Evolutionary conservation across 2,113 vertebrate species (phyloP).

Genomic region (Sinocyclocheilus rhinocerous): DNA sequence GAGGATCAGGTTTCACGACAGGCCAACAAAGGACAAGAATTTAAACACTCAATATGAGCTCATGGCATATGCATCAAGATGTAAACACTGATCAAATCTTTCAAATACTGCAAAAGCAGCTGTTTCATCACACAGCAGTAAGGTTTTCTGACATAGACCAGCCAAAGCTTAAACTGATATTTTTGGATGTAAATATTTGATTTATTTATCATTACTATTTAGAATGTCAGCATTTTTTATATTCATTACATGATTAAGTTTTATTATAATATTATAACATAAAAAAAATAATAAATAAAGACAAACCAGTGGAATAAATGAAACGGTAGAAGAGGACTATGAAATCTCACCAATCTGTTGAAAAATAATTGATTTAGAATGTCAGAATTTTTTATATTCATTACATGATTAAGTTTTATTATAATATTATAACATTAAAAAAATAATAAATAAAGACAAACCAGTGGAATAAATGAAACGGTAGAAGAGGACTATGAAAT

Average conservation of each 20-base stretch:
- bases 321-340: neutral
- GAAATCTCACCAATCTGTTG: conserved; percentile 83
- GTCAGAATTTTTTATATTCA: no score
- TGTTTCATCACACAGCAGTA: neutral
- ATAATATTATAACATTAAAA: no score
- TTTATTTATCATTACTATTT: no score
- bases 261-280: no score
- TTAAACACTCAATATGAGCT: neutral
- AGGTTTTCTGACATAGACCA: no score
- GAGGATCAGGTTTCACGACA: conserved; percentile 87
- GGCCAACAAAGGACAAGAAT: neutral
- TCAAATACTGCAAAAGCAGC: neutral
- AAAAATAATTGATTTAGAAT: conserved; percentile 76
- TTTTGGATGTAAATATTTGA: no score
- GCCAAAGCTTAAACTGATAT: no score
- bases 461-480: neutral
- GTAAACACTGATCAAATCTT: neutral
- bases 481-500: neutral
- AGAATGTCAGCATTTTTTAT: no score
- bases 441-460: no score
- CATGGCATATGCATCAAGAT: neutral
- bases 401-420: no score
- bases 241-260: no score
- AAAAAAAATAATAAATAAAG: no score
- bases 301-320: neutral